A percentile compares a stretch with the other conserved stretches of the same genome.
phyloP scores from a whole-genome alignment of 1,140 invertebrate genomes.

The Callitettix versicolor region DNA sequence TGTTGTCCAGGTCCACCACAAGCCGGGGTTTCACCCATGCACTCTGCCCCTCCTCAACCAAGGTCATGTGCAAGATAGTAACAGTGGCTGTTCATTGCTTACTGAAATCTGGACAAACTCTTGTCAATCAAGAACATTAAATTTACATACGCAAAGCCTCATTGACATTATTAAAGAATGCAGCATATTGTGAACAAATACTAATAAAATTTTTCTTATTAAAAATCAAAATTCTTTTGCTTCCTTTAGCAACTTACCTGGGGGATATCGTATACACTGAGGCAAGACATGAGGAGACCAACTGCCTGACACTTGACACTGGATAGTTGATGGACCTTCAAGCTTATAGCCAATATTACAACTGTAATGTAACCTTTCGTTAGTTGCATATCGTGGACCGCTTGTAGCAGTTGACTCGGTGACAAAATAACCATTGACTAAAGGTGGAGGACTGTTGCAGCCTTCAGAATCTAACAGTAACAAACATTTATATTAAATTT shows the following conservation, averaged over 20 bases:
- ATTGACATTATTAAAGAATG: neutral
- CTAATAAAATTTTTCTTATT: no score
- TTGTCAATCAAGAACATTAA: neutral
- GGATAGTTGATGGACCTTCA: conserved; percentile 28
- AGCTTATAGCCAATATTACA: conserved; percentile 35
- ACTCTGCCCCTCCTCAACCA: no score
- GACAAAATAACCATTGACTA: conserved; percentile 31
- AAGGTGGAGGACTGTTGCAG: conserved; percentile 25
- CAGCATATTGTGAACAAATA: neutral
- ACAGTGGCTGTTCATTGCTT: no score
- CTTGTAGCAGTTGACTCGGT: conserved; percentile 18
- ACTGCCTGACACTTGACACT: conserved; percentile 33
- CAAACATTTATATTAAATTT: conserved; percentile 20
- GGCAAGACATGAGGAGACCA: conserved; percentile 35
- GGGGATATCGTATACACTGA: conserved; percentile 23
- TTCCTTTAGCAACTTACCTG: neutral
- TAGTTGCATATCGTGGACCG: no score
- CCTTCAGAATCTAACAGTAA: conserved; percentile 16
- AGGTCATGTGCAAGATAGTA: no score
- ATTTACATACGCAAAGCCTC: neutral
- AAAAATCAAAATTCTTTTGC: no score
- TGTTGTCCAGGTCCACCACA: no score
- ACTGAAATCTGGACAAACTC: neutral
- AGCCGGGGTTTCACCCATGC: no score
- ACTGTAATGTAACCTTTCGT: conserved; percentile 27